Evolutionary conservation across 1,140 invertebrate genomes (phyloP).

Genomic region (Solen grandis): DNA sequence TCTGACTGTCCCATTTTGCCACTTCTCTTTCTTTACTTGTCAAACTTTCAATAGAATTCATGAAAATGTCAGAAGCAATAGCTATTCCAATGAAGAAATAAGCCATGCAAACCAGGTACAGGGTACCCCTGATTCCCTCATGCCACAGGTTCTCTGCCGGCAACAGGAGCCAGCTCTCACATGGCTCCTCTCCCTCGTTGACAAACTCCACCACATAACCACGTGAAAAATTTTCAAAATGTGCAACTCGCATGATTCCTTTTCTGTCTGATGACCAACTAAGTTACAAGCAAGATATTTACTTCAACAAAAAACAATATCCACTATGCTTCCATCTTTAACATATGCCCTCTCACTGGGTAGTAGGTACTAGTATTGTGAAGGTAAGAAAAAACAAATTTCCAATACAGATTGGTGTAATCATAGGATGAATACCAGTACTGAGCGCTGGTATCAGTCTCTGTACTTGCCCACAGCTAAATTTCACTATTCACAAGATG

Average conservation of each 20-base stretch:
- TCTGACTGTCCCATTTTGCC: conserved; percentile 71
- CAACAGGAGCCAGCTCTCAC: conserved; percentile 73
- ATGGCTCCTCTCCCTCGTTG: conserved; percentile 47
- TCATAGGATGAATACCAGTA: too few species aligned
- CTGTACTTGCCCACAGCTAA: too few species aligned
- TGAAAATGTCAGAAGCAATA: conserved; percentile 84
- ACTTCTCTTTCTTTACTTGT: conserved; percentile 75
- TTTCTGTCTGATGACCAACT: too few species aligned
- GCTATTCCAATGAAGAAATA: conserved; percentile 82
- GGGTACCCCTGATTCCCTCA: conserved; percentile 66
- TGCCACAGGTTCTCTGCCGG: conserved; percentile 78
- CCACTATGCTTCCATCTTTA: too few species aligned
- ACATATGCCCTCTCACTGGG: too few species aligned
- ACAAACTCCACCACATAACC: conserved; percentile 72
- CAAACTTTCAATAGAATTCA: conserved; percentile 84
- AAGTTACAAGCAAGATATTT: too few species aligned
- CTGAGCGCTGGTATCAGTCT: too few species aligned
- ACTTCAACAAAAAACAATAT: too few species aligned
- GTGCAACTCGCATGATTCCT: background rate
- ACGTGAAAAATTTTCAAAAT: conserved; percentile 7
- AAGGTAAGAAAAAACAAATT: too few species aligned
- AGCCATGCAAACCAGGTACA: conserved; percentile 72
- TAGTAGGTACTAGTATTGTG: too few species aligned
- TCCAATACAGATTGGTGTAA: too few species aligned
- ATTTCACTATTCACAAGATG: too few species aligned